Evolutionary conservation across 2,888 invertebrate genomes (phyloP).

Genomic region (Aspidapion aeneum): DNA sequence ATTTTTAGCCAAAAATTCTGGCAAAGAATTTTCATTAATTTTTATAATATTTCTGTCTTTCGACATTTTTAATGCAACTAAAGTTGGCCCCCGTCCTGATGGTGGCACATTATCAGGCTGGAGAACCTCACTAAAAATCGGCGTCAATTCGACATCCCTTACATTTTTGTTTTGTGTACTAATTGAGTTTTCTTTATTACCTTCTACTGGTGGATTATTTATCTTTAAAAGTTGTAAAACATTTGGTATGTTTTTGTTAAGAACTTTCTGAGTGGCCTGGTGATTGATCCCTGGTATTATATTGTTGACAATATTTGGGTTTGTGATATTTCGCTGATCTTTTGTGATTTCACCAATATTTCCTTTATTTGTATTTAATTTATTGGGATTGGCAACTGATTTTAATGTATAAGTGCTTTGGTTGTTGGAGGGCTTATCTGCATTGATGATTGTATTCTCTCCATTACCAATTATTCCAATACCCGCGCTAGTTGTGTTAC

Average conservation of each 20-base stretch:
- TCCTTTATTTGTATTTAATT: not conserved
- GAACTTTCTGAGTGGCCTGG: not conserved
- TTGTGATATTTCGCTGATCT: no score
- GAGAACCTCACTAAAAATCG: no score
- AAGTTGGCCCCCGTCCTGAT: no score
- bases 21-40: not conserved
- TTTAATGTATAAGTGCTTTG: no score
- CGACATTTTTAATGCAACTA: not conserved
- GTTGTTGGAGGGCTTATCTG: not conserved
- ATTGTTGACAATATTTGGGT: not conserved
- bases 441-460: no score
- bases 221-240: not conserved
- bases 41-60: not conserved
- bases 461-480: no score
- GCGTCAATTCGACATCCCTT: not conserved
- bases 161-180: no score
- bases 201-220: not conserved
- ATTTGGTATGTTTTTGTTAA: not conserved
- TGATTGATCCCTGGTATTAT: not conserved
- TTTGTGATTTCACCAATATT: no score
- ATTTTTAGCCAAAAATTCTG: not conserved
- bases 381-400: not conserved
- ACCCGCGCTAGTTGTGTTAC: not conserved
- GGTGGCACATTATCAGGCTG: no score
- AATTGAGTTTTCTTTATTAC: no score